These are phyloP conservation scores for Heteronetta atricapilla DNA, from an alignment of 2,113 vertebrate species.

Conservation along the genomic window DNA sequence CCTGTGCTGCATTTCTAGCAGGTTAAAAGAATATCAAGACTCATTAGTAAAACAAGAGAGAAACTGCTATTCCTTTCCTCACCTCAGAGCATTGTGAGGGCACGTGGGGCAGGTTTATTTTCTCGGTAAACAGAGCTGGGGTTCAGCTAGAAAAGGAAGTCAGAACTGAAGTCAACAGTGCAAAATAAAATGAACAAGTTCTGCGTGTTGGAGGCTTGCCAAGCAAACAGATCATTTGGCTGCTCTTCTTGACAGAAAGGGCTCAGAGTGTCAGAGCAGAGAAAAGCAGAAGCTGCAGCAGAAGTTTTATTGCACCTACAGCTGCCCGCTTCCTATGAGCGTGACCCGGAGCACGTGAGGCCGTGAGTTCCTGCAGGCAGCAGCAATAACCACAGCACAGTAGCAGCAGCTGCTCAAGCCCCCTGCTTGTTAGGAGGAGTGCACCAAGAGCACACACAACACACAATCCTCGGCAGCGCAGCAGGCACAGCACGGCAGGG, in stretches of 20 bases:
- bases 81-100: fast-evolving
- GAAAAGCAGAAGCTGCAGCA: not conserved
- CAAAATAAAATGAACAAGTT: not conserved
- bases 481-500: not conserved
- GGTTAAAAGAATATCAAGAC: not conserved
- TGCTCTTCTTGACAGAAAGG: not conserved
- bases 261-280: not conserved
- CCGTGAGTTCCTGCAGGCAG: not conserved
- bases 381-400: not conserved
- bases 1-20: not conserved
- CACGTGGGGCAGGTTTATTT: not conserved
- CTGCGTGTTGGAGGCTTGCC: not conserved
- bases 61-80: not conserved
- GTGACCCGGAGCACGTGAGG: not conserved
- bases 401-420: not conserved
- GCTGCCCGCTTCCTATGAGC: not conserved
- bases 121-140: not conserved
- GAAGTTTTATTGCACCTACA: not conserved
- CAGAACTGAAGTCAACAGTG: not conserved
- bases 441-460: not conserved
- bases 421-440: not conserved
- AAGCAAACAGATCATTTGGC: not conserved
- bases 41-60: not conserved
- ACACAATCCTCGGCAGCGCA: not conserved
- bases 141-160: not conserved